A percentile compares a stretch with the other conserved stretches of the same genome.
phyloP scores from a whole-genome alignment of 2,113 vertebrate species.

The Ailurus styani region DNA sequence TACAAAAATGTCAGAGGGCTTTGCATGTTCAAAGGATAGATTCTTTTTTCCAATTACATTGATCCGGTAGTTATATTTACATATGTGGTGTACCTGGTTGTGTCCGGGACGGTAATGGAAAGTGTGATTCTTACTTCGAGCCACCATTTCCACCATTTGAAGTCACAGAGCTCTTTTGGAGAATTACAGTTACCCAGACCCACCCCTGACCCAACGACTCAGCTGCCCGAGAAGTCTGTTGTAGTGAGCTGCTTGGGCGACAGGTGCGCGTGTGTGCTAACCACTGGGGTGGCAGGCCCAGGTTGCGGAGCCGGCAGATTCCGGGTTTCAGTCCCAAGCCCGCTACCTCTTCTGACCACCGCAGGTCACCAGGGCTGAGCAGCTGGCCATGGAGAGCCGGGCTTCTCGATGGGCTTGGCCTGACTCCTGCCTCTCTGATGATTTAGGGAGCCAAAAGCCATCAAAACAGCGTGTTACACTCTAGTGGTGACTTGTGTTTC shows the following conservation, averaged over 20 bases:
- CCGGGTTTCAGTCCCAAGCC: neutral
- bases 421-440: neutral
- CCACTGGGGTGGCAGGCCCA: neutral
- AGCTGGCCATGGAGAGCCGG: neutral
- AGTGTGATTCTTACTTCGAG: neutral
- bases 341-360: too few species aligned
- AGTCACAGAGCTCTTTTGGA: neutral
- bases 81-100: neutral
- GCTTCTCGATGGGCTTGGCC: neutral
- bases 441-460: neutral
- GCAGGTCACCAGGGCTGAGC: neutral
- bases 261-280: neutral
- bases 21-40: neutral
- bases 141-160: neutral
- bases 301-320: neutral
- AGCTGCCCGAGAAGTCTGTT: neutral
- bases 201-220: accelerated
- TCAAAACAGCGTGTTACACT: neutral
- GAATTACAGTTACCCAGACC: neutral
- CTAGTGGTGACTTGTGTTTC: neutral
- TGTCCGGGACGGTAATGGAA: neutral
- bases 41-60: neutral
- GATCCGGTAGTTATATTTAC: too few species aligned
- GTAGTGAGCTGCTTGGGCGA: neutral
- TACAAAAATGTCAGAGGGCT: neutral